phyloP scores from a whole-genome alignment of 23 tunicate species.

The Halocynthia aurantium region DNA sequence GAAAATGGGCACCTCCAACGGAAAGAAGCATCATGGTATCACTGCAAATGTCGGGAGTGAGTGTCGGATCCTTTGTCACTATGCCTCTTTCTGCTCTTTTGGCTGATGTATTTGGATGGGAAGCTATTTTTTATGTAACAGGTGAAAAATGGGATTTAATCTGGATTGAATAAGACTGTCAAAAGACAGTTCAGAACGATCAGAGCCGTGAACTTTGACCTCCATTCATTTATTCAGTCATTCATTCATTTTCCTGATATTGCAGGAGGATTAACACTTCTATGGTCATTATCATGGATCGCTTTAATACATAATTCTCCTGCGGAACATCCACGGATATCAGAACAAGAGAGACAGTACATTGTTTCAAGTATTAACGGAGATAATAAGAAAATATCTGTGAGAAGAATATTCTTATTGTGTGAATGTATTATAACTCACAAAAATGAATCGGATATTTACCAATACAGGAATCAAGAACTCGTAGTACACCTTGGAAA shows the following conservation, averaged over 20 bases:
- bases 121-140: slow-evolving; percentile 65
- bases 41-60: slow-evolving; percentile 51
- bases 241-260: too few relatives aligned
- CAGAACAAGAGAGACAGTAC: slow-evolving; percentile 57
- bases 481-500: slow-evolving; percentile 48
- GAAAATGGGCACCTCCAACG: slow-evolving; percentile 70
- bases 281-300: slow-evolving; percentile 54
- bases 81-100: slow-evolving; percentile 54
- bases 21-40: slow-evolving; percentile 67
- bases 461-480: slow-evolving; percentile 7
- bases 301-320: slow-evolving; percentile 50
- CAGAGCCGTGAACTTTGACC: too few relatives aligned
- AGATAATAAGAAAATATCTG: background rate
- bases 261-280: slow-evolving; percentile 31
- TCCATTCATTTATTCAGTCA: too few relatives aligned
- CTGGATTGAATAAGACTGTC: too few relatives aligned
- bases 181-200: too few relatives aligned
- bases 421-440: too few relatives aligned
- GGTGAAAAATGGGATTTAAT: slow-evolving; percentile 24
- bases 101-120: slow-evolving; percentile 62
- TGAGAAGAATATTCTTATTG: background rate
- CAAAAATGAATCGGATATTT: too few relatives aligned
- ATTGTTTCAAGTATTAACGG: slow-evolving; percentile 37
- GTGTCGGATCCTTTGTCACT: slow-evolving; percentile 64
- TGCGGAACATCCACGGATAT: slow-evolving; percentile 65